Base-by-base conservation (phyloP, 1,140 invertebrate genomes). In the Halyomorpha halys region DNA sequence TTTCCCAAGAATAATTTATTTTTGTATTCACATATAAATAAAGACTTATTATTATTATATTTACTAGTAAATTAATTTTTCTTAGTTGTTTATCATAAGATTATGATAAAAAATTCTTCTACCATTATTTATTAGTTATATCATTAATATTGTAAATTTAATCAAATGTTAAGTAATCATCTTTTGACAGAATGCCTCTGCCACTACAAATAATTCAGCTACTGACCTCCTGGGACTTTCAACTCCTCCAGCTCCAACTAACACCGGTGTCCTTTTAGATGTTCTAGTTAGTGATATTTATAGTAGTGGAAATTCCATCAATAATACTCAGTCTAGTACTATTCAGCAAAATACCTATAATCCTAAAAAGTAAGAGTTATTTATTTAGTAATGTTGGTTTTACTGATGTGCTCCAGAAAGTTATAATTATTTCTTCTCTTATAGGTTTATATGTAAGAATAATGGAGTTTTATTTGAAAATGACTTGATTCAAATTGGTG, bases 401-500 rank as follows among this genome's bases (percentile, higher is more conserved):
- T 39, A 9, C 11, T 9, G 4, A 1, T 39, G 6, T 13, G 11
- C 6, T 39, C 13, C 13, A 39, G 34, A 39, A 39, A 39, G 11
- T 23, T 4, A 56, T 56, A 2, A 27, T 56, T 56, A 5, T 4
- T 56, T 56, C 23, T 56, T 15, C 27, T 25, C 61, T 77, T 77
- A 47, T 73, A 91, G 88, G 74, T 97, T 98, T 75, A 83, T 98
- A 54, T 96, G 93, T 76, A 98, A 98, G 80, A 94, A 94, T 72
- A 96, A 95, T 77, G 97, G 97, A 34, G 91, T 99, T 27, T 80
- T 99, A 14, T 99, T 95, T 79, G 97, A 99, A 79, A 98, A 97
- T 79, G 94, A 98, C 72, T 78, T 98, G 54, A 87, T 99, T 64
- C 97, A 99, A 81, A 97, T 99, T 71, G 97, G 96, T 62, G 91